Percentiles rank a stretch among this genome's conserved stretches.
phyloP scores from a whole-genome alignment of 2,888 invertebrate genomes.

The Drosophila recens region DNA sequence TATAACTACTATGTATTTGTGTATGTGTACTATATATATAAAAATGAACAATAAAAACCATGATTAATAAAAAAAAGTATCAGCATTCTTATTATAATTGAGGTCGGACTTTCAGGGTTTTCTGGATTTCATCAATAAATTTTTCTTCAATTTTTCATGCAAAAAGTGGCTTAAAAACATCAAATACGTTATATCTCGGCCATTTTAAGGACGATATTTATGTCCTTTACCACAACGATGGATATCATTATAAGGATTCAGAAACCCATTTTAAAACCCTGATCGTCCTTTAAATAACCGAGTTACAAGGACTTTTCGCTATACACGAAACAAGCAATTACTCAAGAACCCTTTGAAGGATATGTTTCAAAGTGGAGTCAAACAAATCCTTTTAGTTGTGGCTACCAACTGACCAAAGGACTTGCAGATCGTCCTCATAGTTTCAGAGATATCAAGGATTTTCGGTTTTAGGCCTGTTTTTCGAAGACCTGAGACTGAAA shows the following conservation, averaged over 20 bases:
- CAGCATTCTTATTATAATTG: neutral
- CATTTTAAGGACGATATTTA: neutral
- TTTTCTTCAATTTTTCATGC: neutral
- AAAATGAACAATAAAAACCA: slow-evolving; percentile 56
- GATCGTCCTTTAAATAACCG: neutral
- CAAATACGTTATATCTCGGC: neutral
- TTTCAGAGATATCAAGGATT: neutral
- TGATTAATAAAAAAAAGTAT: slow-evolving; percentile 23
- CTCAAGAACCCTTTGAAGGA: too few species aligned
- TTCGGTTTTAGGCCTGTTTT: neutral
- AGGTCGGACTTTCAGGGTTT: neutral
- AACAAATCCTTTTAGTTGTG: too few species aligned
- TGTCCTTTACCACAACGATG: neutral
- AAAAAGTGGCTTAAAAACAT: neutral
- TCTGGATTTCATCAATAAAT: neutral
- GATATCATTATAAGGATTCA: neutral
- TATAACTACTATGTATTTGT: slow-evolving; percentile 64
- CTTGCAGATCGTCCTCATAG: neutral
- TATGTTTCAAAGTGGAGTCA: too few species aligned
- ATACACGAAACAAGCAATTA: neutral
- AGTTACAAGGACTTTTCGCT: neutral
- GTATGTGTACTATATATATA: slow-evolving; percentile 58
- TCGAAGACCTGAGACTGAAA: neutral
- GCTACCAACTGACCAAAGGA: too few species aligned
- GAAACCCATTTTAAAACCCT: neutral